phyloP scores from a whole-genome alignment of 2,797 vertebrate genomes.

The Peromyscus aztecus region DNA sequence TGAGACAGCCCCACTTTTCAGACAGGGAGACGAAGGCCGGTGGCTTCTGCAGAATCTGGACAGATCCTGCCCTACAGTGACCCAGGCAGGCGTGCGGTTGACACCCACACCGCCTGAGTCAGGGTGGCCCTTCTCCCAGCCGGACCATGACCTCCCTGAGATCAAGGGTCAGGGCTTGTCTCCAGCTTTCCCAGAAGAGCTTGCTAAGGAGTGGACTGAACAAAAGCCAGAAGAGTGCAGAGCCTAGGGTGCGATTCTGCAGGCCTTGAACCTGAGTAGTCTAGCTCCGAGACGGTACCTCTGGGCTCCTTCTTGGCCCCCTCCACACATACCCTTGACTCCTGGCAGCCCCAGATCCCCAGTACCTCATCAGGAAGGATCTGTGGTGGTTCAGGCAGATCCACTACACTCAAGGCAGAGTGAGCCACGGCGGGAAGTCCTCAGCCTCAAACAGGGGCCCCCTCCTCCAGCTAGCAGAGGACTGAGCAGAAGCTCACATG shows the following conservation, averaged over 20 bases:
- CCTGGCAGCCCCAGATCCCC: neutral
- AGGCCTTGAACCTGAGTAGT: neutral
- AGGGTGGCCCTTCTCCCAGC: neutral
- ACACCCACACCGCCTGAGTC: constrained; percentile 16
- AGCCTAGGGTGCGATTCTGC: neutral
- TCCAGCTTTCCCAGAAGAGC: constrained; percentile 42
- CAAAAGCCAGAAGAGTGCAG: neutral
- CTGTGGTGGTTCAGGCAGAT: neutral
- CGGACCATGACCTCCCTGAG: neutral
- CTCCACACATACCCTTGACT: neutral
- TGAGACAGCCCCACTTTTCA: neutral
- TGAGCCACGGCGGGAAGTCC: neutral
- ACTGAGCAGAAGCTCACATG: neutral
- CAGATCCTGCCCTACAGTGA: neutral
- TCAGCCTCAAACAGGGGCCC: neutral
- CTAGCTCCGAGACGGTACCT: neutral
- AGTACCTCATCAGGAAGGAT: neutral
- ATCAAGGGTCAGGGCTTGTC: neutral
- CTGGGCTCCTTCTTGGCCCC: neutral
- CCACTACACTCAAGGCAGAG: neutral
- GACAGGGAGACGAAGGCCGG: neutral
- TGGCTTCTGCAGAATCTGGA: neutral
- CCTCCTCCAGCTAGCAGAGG: constrained; percentile 10
- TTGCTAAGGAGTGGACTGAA: neutral
- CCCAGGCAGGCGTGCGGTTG: neutral